These are phyloP conservation scores for Euthynnus affinis DNA, from an alignment of 2,797 vertebrate species.

Conservation along the genomic window DNA sequence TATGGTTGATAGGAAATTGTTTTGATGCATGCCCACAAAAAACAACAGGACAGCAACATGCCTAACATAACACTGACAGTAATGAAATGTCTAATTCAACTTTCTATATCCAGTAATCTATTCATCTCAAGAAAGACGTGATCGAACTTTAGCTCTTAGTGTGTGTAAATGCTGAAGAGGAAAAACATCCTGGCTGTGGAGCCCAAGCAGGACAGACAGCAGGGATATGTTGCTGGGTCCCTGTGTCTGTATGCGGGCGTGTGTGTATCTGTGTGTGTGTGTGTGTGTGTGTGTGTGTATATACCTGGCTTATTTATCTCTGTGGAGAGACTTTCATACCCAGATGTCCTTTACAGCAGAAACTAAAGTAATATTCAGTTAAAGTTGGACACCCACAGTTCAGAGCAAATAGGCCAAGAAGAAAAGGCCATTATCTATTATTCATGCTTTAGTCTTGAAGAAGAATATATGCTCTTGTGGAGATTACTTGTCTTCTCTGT, in stretches of 20 bases:
- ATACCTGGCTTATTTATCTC: conserved; percentile 27
- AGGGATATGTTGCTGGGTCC: neutral
- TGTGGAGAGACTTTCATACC: conserved; percentile 11
- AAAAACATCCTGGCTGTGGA: neutral
- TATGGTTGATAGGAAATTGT: neutral
- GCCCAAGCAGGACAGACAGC: neutral
- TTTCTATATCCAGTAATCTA: neutral
- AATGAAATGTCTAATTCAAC: conserved; percentile 28
- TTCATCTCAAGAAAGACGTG: neutral
- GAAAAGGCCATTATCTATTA: conserved; percentile 71
- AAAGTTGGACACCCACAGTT: conserved; percentile 50
- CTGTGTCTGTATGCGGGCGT: neutral
- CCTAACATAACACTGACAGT: conserved; percentile 2
- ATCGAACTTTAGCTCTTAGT: conserved; percentile 4
- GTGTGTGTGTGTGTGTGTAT: no score
- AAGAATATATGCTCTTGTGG: conserved; percentile 56
- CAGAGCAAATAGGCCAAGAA: conserved; percentile 23
- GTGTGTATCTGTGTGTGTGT: neutral
- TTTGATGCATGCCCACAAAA: neutral
- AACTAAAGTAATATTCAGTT: conserved; percentile 37
- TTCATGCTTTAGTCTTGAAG: conserved; percentile 60
- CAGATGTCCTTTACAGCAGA: conserved; percentile 21
- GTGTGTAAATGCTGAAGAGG: neutral
- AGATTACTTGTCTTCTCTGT: conserved; percentile 40
- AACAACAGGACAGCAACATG: neutral